Evolutionary conservation across 2,888 invertebrate genomes (phyloP).

Genomic region (Boloria selene): DNA sequence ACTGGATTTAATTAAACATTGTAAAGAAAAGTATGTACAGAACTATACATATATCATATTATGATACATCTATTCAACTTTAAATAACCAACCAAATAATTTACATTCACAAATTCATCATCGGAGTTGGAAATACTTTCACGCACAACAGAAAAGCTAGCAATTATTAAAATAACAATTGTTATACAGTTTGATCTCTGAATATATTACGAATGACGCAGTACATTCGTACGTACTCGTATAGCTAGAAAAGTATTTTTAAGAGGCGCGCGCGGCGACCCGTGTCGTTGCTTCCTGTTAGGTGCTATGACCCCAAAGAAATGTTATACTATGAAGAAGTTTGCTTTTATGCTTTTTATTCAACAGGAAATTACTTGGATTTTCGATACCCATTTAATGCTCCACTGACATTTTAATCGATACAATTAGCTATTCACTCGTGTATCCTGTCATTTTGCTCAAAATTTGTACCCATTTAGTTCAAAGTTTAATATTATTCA

Average conservation of each 20-base stretch:
- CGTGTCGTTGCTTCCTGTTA: constrained; percentile 76
- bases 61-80: neutral
- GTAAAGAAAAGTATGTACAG: too few relatives aligned
- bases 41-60: too few relatives aligned
- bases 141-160: constrained; percentile 6
- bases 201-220: constrained; percentile 19
- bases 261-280: constrained; percentile 76
- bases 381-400: constrained; percentile 69
- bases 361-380: constrained; percentile 77
- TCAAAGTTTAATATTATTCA: neutral
- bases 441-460: constrained; percentile 37
- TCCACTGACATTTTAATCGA: constrained; percentile 49
- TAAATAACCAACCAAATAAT: neutral
- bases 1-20: too few relatives aligned
- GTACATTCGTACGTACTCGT: constrained; percentile 18
- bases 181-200: constrained; percentile 17
- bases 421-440: constrained; percentile 39
- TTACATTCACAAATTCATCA: constrained; percentile 6
- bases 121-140: constrained; percentile 11
- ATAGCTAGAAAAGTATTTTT: constrained; percentile 69
- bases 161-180: constrained; percentile 24
- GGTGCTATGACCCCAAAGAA: constrained; percentile 82
- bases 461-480: constrained; percentile 3
- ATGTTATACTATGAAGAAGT: constrained; percentile 66
- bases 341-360: constrained; percentile 64